Conservation (phyloP, 2,113 vertebrate genomes). For the Papio anubis region DNA sequence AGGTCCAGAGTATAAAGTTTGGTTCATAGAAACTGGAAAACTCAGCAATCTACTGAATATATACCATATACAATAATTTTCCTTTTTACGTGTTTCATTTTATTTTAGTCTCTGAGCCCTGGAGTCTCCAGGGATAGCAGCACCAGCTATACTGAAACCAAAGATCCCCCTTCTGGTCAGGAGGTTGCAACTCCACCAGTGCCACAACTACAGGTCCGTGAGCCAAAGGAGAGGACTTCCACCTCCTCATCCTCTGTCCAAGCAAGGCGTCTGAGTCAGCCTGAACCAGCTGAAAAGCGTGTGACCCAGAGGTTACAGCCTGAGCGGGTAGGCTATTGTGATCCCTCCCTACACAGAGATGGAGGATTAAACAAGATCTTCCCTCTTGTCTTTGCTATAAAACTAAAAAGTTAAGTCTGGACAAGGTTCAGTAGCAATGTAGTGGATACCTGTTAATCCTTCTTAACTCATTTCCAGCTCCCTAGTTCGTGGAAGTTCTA, state of each 20-base stretch:
- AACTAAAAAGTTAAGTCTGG: background rate
- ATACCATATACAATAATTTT: conserved; percentile 11
- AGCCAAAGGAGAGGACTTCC: conserved; percentile 76
- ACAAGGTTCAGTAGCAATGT: background rate
- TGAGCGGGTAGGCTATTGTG: conserved; percentile 62
- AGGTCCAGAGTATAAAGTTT: background rate
- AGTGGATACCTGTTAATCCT: background rate
- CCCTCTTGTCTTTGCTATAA: conserved; percentile 41
- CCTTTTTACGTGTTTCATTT: conserved; percentile 49
- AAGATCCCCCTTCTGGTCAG: conserved; percentile 76
- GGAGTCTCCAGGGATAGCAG: conserved; percentile 81
- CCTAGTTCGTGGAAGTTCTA: background rate
- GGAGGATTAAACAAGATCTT: background rate
- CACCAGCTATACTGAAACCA: conserved; percentile 80
- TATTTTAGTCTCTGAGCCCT: conserved; percentile 74
- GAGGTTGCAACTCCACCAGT: conserved; percentile 59
- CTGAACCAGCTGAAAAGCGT: conserved; percentile 83
- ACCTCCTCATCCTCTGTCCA: conserved; percentile 68
- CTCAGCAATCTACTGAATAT: background rate
- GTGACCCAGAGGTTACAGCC: conserved; percentile 71
- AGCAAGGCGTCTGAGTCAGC: conserved; percentile 83
- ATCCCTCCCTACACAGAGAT: background rate
- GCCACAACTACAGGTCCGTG: conserved; percentile 68
- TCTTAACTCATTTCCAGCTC: background rate
- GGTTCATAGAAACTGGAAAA: background rate